Conservation (phyloP, 2,888 invertebrate genomes). For the Synergus japonicus region DNA sequence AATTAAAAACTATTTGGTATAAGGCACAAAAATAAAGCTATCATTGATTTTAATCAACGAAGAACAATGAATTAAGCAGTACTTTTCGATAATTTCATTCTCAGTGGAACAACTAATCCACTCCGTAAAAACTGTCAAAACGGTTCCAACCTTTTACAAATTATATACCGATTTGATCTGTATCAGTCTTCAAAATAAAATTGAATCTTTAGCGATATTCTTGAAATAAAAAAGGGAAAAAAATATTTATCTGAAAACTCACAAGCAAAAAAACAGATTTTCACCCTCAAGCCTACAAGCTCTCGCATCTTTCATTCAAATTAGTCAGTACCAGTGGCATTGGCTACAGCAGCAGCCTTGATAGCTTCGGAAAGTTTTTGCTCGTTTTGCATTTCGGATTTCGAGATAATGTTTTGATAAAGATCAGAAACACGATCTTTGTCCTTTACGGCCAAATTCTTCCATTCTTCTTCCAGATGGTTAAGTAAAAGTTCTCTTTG, state of each 20-base stretch:
- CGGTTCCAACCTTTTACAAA: not conserved
- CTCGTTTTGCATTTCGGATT: conserved; percentile 60
- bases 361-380: conserved; percentile 46
- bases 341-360: not conserved
- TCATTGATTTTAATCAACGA: not conserved
- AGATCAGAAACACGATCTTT: conserved; percentile 65
- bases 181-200: not conserved
- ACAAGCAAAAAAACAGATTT: not conserved
- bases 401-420: conserved; percentile 58
- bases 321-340: not conserved
- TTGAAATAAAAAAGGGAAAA: not conserved
- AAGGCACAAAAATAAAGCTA: not conserved
- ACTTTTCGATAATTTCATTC: not conserved
- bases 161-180: not conserved
- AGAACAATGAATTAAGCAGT: not conserved
- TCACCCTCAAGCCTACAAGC: too few relatives aligned
- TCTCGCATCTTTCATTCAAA: not conserved
- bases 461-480: conserved; percentile 71
- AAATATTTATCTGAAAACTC: conserved; percentile 1
- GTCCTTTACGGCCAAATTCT: conserved; percentile 65
- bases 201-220: not conserved
- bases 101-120: not conserved
- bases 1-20: not conserved
- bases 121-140: not conserved
- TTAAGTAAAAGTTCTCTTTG: conserved; percentile 64